phyloP scores from a whole-genome alignment of 2,113 vertebrate genomes.

The Tinamus guttatus region DNA sequence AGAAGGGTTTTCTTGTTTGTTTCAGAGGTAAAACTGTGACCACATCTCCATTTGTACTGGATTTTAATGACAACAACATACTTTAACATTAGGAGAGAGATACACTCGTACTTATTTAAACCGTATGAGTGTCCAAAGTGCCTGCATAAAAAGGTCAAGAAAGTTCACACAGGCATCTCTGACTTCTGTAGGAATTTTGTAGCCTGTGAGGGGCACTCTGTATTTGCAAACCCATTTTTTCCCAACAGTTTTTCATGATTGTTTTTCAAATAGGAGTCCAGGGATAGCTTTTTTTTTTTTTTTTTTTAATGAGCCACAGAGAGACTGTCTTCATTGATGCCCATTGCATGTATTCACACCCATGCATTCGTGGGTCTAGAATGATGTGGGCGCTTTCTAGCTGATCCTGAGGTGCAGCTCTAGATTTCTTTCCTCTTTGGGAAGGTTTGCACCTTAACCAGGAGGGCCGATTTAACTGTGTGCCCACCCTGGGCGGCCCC shows the following conservation, averaged over 20 bases:
- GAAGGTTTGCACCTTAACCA: background rate
- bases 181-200: background rate
- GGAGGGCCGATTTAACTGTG: background rate
- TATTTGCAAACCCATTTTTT: background rate
- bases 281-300: background rate
- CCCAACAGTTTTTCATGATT: background rate
- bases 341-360: background rate
- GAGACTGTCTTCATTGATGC: background rate
- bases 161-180: background rate
- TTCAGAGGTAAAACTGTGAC: background rate
- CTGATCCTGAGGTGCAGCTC: background rate
- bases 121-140: background rate
- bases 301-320: background rate
- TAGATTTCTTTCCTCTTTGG: background rate
- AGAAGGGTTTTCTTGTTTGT: background rate
- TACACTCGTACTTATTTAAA: background rate
- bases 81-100: background rate
- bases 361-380: background rate
- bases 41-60: background rate
- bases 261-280: background rate
- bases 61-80: rapidly evolving
- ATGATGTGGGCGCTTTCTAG: background rate
- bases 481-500: background rate
- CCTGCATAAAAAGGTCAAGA: background rate
- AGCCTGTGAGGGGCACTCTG: background rate